Evolutionary conservation across 2,888 invertebrate genomes (phyloP), one percentile per base, ranked within the genome.

Genomic region (Oxystoma pomonae): DNA sequence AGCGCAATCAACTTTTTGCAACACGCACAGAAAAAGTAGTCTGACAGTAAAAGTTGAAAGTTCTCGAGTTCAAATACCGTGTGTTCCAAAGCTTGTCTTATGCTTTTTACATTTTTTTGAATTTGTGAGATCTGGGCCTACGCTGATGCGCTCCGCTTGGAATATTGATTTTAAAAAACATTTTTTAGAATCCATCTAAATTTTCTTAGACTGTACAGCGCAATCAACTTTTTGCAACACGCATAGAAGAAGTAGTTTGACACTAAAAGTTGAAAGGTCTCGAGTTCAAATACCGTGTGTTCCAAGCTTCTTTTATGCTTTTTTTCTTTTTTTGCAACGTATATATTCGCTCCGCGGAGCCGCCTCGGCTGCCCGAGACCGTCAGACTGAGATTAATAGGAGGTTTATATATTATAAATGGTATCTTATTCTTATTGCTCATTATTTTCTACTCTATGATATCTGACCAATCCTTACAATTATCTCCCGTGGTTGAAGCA

Each of bases 31-130:
- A 58, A 63, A 57, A 65, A 69, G 67, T 69, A 69, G 71, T 72
- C 74, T 75, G 75, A 76, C 76, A 74, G 71, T 69, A 68, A 20
- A 64, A 73, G 68, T 73, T 72, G 71, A 76, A 76, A 76, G 77
- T 76, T 77, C 75, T 73, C 69, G 72, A 70, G 77, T 77, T 77
- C 77, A 77, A 76, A 76, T 75, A 75, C 74, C 76, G 75, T 67
- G 63, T 66, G 67, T 67, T 66, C 63, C 19, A 20, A n/a, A 21
- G 49, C 68, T 64, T 66, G 62, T 67, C 66, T 67, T 67, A 56
- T 67, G 61, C 55, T 68, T 58, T 67, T 66, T 69, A 69, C 67
- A 68, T 67, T 65, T 67, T 64, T 63, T 61, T 62, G 59, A n/a
- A n/a, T n/a, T n/a, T n/a, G n/a, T n/a, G n/a, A n/a, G n/a, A n/a